Evolutionary conservation across 2,888 invertebrate genomes (phyloP), one percentile per base, ranked within the genome.

Genomic region (Gandaritis pyraliata): DNA sequence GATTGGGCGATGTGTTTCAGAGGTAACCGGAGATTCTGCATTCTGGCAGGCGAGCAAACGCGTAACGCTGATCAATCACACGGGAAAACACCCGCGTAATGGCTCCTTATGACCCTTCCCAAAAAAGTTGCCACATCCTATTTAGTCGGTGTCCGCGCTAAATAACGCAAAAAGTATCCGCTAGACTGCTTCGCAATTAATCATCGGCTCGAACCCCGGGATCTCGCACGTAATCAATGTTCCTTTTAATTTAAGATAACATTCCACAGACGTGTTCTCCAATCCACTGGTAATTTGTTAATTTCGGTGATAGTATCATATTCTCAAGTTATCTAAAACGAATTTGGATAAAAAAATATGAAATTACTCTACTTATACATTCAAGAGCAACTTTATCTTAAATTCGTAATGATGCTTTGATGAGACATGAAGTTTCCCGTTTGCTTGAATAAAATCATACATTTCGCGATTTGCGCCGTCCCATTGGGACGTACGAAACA

Each of bases 111-210:
- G 85, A 81, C 81, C 82, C 82, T 74, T 70, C 64, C 70, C 53
- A 66, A 68, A 70, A 74, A 76, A 71, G 58, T 69, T 69, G 77
- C 80, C 79, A 78, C 79, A 82, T 78, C 78, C 82, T 85, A 83
- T 87, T 86, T 84, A 82, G 80, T 76, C 78, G 76, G 73, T 74
- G 75, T 76, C 75, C 74, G 72, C 66, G 81, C 80, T 84, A 86
- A 88, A 86, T 85, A 87, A 82, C 76, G 85, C 85, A 86, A 88
- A 87, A 88, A 85, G 82, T 83, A 80, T 78, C 74, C 78, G 76
- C 70, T 72, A 73, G 73, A 71, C 71, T 69, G 74, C 68, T 68
- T 62, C 68, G 77, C 81, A 80, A 87, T 87, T 87, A 86, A 87
- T 88, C 86, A 85, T 82, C 76, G 73, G 69, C 69, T 75, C 76